Evolutionary conservation across 2,888 invertebrate genomes (phyloP).

Genomic region (Trichopria drosophilae): DNA sequence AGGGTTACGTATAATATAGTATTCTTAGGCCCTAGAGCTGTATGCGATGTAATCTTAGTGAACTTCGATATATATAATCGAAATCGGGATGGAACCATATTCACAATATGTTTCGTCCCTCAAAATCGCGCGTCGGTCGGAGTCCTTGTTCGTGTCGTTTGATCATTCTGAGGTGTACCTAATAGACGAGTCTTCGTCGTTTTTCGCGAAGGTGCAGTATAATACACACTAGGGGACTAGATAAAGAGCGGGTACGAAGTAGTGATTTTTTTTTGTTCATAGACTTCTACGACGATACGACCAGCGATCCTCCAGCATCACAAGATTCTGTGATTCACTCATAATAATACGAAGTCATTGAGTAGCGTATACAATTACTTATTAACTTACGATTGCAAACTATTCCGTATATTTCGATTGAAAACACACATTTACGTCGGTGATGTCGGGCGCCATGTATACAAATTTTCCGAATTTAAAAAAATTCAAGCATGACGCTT

Average conservation of each 20-base stretch:
- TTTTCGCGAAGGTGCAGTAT: no score
- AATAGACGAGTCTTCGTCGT: no score
- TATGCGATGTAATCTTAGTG: slow-evolving; percentile 30
- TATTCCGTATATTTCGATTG: background rate
- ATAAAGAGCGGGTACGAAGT: slow-evolving; percentile 42
- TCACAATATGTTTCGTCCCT: no score
- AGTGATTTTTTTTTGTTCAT: slow-evolving; percentile 28
- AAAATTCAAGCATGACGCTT: no score
- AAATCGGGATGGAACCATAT: slow-evolving; percentile 38
- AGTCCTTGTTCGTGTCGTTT: no score
- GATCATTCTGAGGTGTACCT: no score
- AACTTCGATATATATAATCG: slow-evolving; percentile 39
- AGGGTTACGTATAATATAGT: slow-evolving; percentile 33
- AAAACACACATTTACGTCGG: background rate
- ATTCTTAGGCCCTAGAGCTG: slow-evolving; percentile 40
- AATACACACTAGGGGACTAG: slow-evolving; percentile 40
- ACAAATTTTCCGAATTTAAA: no score
- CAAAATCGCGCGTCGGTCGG: no score
- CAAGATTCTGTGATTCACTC: slow-evolving; percentile 12
- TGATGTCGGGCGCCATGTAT: no score
- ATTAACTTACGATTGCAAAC: slow-evolving; percentile 2
- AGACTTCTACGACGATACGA: slow-evolving; percentile 43
- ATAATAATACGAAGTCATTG: no score
- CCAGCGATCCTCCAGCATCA: slow-evolving; percentile 38
- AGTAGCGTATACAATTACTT: no score